Conservation (phyloP, 2,888 invertebrate genomes). For the Thymelicus lineola region DNA sequence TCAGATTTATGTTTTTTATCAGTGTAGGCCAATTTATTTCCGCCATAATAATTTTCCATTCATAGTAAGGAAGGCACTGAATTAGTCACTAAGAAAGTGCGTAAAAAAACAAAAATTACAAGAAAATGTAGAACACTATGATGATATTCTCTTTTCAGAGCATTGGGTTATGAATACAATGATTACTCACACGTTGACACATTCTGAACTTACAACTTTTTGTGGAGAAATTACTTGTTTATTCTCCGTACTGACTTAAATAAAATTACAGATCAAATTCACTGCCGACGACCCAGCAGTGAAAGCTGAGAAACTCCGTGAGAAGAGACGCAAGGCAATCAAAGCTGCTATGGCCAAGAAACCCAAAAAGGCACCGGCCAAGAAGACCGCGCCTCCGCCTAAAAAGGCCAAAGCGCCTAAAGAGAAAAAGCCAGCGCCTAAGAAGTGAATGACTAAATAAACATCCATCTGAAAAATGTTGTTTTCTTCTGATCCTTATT, state of each 20-base stretch:
- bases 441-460: slow-evolving; percentile 33
- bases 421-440: slow-evolving; percentile 6
- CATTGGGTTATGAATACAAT: slow-evolving; percentile 81
- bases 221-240: background rate
- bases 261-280: slow-evolving; percentile 73
- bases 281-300: slow-evolving; percentile 75
- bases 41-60: no score
- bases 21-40: no score
- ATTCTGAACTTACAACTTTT: slow-evolving; percentile 54
- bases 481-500: background rate
- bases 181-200: slow-evolving; percentile 82
- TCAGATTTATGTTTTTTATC: background rate
- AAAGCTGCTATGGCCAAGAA: slow-evolving; percentile 81
- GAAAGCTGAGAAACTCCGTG: slow-evolving; percentile 78
- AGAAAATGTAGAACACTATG: slow-evolving; percentile 50
- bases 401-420: slow-evolving; percentile 61
- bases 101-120: no score
- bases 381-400: slow-evolving; percentile 75
- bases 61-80: no score
- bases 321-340: slow-evolving; percentile 78
- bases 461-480: slow-evolving; percentile 3
- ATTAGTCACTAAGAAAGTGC: no score
- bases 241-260: background rate
- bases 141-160: slow-evolving; percentile 79
- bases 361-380: slow-evolving; percentile 78